These are phyloP conservation scores for Pseudomyrmex gracilis DNA, from an alignment of 1,140 invertebrate genomes.

Conservation along the genomic window DNA sequence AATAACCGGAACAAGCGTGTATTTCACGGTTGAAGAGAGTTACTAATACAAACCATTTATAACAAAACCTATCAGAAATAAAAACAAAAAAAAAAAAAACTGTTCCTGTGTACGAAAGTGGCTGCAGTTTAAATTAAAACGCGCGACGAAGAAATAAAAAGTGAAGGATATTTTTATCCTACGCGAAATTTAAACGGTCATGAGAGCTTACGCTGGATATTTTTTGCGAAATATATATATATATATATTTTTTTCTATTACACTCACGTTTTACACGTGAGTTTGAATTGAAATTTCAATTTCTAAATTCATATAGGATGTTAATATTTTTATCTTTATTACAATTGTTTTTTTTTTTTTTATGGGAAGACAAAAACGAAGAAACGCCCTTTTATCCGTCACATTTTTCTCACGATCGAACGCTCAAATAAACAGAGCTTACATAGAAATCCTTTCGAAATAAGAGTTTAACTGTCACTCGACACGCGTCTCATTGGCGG, in stretches of 20 bases:
- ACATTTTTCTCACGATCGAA: neutral
- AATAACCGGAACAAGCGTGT: neutral
- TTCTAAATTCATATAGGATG: no score
- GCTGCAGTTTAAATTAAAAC: neutral
- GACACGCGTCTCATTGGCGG: slow-evolving; percentile 19
- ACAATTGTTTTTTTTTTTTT: neutral
- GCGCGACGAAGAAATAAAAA: neutral
- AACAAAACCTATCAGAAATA: neutral
- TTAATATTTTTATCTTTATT: neutral
- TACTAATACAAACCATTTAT: no score
- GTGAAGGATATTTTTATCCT: no score
- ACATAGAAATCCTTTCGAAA: slow-evolving; percentile 44
- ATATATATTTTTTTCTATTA: no score
- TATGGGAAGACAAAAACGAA: neutral
- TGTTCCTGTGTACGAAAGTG: neutral
- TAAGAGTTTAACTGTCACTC: slow-evolving; percentile 35
- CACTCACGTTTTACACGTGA: no score
- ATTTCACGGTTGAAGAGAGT: neutral
- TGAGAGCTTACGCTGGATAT: no score
- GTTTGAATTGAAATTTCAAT: no score
- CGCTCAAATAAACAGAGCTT: slow-evolving; percentile 44
- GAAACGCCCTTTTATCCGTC: neutral
- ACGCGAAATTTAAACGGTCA: no score
- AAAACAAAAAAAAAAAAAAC: neutral
- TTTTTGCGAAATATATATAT: no score